Evolutionary conservation across 2,113 vertebrate genomes (phyloP).

Genomic region (Mirza zaza): DNA sequence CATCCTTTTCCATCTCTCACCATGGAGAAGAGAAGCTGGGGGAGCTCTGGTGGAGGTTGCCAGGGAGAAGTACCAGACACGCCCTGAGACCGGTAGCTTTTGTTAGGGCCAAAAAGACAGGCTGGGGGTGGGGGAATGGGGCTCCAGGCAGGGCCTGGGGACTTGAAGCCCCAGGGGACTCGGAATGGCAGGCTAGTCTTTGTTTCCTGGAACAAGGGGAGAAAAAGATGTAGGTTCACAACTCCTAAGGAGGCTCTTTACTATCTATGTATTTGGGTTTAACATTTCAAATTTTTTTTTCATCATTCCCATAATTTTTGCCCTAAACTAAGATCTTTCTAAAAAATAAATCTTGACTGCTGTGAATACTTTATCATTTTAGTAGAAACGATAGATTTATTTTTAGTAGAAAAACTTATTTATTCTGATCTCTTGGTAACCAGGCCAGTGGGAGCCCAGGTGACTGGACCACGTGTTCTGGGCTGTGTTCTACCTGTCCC

Average conservation of each 20-base stretch:
- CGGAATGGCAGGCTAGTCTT: not conserved
- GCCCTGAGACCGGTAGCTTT: conserved; percentile 35
- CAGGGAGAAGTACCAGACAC: not conserved
- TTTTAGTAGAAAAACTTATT: conserved; percentile 59
- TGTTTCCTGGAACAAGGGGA: conserved; percentile 1
- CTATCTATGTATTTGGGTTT: not conserved
- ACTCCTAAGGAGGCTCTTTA: not conserved
- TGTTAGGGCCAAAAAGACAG: conserved; percentile 19
- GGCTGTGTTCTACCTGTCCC: not conserved
- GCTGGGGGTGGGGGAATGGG: not conserved
- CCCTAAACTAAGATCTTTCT: not conserved
- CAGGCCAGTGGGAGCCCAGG: conserved; percentile 2
- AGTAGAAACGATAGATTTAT: not conserved
- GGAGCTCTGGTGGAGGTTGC: not conserved
- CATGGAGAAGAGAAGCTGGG: not conserved
- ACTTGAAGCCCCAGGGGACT: not conserved
- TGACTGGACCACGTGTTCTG: not conserved
- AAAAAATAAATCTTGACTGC: not conserved
- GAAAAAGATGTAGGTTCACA: not conserved
- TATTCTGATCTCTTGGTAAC: conserved; percentile 46
- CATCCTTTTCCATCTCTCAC: not conserved
- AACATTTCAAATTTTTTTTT: not conserved
- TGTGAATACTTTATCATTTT: not conserved
- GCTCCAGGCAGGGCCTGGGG: not conserved
- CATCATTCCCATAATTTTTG: not conserved